Conservation (phyloP, 1,140 invertebrate species). For the Rhyzopertha dominica region DNA sequence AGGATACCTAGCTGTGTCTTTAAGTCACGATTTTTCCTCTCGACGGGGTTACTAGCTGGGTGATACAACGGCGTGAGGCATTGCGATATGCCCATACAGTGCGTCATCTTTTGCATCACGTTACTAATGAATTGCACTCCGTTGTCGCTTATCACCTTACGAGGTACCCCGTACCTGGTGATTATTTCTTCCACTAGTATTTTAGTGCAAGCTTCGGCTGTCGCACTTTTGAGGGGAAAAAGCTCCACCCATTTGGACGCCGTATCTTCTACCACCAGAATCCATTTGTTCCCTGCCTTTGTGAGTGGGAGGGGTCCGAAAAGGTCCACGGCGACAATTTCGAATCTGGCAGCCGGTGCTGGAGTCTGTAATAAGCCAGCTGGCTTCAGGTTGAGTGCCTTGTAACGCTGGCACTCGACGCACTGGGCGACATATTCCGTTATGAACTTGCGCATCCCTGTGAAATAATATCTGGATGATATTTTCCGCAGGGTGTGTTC, state of each 20-base stretch:
- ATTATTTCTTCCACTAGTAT: constrained; percentile 22
- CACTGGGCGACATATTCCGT: constrained; percentile 16
- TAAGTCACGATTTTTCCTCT: constrained; percentile 43
- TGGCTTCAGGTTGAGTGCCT: constrained; percentile 23
- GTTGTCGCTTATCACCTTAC: constrained; percentile 28
- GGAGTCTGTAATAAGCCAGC: constrained; percentile 35
- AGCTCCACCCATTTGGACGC: constrained; percentile 26
- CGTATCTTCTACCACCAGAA: constrained; percentile 25
- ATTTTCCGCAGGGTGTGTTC: no score
- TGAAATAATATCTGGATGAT: constrained; percentile 27
- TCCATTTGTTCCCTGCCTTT: constrained; percentile 12
- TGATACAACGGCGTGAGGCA: constrained; percentile 40
- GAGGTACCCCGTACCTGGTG: constrained; percentile 22
- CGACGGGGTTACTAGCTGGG: constrained; percentile 43
- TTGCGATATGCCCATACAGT: constrained; percentile 36
- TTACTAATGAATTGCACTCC: constrained; percentile 24
- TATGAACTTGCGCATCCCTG: constrained; percentile 17
- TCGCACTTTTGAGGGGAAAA: constrained; percentile 22
- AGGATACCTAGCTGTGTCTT: constrained; percentile 41
- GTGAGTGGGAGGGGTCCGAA: constrained; percentile 24
- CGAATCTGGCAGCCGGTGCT: constrained; percentile 25
- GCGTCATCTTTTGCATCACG: constrained; percentile 39
- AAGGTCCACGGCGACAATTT: constrained; percentile 36
- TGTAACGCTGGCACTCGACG: constrained; percentile 18
- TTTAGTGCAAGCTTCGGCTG: constrained; percentile 22